Percentiles rank a stretch among this genome's conserved stretches.
Evolutionary conservation across 2,113 vertebrate species (phyloP).

Genomic region (Mesembrinibis cayennensis): DNA sequence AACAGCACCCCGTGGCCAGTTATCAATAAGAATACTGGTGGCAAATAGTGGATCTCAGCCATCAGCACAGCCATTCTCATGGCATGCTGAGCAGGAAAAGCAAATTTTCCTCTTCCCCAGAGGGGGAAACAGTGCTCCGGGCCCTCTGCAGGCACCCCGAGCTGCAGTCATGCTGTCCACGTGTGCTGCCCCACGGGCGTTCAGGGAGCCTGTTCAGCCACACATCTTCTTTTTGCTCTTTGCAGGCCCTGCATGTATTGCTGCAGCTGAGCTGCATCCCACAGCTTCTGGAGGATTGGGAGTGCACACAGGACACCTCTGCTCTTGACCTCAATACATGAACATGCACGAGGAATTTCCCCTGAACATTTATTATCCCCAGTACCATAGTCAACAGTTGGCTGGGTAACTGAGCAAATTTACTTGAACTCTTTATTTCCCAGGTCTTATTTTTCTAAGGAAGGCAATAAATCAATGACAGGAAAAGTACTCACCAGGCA

Average conservation of each 20-base stretch:
- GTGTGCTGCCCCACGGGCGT: rapidly evolving
- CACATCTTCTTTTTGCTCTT: neutral
- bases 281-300: neutral
- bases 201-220: neutral
- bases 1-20: neutral
- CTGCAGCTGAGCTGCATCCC: neutral
- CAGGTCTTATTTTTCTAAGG: conserved; percentile 69
- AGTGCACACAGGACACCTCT: neutral
- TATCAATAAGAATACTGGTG: neutral
- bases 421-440: conserved; percentile 66
- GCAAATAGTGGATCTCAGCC: neutral
- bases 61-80: neutral
- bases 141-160: neutral
- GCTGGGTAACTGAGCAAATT: conserved; percentile 59
- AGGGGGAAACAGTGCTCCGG: rapidly evolving
- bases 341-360: neutral
- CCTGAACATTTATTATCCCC: conserved; percentile 46
- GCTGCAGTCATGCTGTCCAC: neutral
- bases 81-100: neutral
- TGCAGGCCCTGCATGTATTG: neutral
- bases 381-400: conserved; percentile 61
- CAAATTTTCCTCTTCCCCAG: neutral
- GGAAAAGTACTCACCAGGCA: conserved; percentile 70
- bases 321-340: neutral
- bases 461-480: conserved; percentile 69